These are phyloP conservation scores for Heliconius hermathena DNA, from an alignment of 1,140 invertebrate genomes.

Conservation along the genomic window DNA sequence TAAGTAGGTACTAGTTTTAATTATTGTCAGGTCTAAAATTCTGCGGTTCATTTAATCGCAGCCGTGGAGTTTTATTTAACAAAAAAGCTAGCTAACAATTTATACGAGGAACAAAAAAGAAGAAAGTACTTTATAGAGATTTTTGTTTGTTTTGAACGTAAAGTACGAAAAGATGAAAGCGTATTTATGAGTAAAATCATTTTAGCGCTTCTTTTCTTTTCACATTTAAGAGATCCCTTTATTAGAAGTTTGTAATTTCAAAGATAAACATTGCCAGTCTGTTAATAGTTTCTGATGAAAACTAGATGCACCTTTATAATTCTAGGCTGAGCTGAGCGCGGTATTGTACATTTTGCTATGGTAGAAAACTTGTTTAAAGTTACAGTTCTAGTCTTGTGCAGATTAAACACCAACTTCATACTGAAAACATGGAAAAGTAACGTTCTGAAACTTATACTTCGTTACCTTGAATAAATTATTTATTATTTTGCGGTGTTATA, in stretches of 20 bases:
- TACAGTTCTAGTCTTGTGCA: neutral
- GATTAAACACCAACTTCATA: neutral
- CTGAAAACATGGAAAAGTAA: neutral
- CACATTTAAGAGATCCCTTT: neutral
- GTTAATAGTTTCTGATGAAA: conserved; percentile 22
- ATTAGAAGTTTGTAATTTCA: conserved; percentile 31
- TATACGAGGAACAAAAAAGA: no score
- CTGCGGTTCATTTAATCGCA: neutral
- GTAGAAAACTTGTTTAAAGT: neutral
- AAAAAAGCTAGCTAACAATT: no score
- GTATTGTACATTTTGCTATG: neutral
- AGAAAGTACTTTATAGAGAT: neutral
- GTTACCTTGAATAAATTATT: neutral
- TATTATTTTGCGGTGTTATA: no score
- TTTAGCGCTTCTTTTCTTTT: neutral
- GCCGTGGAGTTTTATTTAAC: no score
- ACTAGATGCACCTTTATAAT: conserved; percentile 10
- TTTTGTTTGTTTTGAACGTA: neutral
- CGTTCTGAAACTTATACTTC: neutral
- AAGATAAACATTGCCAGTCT: conserved; percentile 20
- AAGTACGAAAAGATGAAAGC: neutral
- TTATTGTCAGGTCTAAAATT: neutral
- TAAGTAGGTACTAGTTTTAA: neutral
- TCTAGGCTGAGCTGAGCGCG: conserved; percentile 3
- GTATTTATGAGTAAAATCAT: neutral